These are phyloP conservation scores for Eremobia ochroleuca DNA, from an alignment of 2,888 invertebrate species.

Conservation along the genomic window DNA sequence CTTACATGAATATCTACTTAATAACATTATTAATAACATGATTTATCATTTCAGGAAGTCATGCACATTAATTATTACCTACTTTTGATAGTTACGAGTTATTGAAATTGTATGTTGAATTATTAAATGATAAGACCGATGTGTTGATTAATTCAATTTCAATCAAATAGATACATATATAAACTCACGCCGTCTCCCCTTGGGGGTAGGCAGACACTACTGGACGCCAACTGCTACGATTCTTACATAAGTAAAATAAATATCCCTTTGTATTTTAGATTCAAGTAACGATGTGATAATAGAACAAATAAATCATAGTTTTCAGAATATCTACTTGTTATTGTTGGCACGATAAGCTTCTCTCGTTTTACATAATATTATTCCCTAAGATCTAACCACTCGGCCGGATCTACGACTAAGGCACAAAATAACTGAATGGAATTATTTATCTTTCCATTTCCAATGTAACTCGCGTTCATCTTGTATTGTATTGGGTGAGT, in stretches of 20 bases:
- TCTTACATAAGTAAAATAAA: neutral
- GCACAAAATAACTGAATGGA: constrained; percentile 74
- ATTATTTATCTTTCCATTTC: constrained; percentile 77
- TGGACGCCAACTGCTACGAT: neutral
- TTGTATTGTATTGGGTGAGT: constrained; percentile 72
- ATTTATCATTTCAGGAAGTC: constrained; percentile 47
- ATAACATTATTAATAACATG: constrained; percentile 15
- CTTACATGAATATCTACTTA: constrained; percentile 12
- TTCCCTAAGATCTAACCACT: constrained; percentile 55
- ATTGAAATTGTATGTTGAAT: constrained; percentile 18
- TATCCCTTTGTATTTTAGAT: constrained; percentile 1
- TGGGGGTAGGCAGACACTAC: neutral
- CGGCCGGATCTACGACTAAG: constrained; percentile 60
- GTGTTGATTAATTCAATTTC: constrained; percentile 19
- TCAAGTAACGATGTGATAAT: constrained; percentile 45
- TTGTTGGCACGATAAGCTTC: constrained; percentile 68
- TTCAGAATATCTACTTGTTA: constrained; percentile 66
- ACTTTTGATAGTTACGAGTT: constrained; percentile 13
- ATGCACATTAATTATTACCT: constrained; percentile 19
- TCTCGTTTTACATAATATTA: constrained; percentile 72
- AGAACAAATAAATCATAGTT: constrained; percentile 60
- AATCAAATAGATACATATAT: neutral
- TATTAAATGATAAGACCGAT: constrained; percentile 6
- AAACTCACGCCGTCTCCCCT: no score
- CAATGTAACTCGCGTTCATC: constrained; percentile 69